Evolutionary conservation across 2,888 invertebrate genomes (phyloP).

Genomic region (Cerastis rubricosa): DNA sequence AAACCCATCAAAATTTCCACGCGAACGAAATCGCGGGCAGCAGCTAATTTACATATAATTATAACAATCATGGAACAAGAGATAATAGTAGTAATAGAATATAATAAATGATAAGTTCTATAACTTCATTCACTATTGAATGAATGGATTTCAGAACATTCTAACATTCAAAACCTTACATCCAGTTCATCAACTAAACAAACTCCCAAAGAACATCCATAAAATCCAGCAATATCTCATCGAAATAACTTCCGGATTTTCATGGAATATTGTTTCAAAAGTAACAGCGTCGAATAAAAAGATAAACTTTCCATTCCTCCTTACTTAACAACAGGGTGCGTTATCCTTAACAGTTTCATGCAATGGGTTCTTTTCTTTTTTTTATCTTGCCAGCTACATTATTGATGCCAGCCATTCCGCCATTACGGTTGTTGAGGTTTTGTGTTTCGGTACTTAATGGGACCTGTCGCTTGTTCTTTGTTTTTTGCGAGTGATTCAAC

Average conservation of each 20-base stretch:
- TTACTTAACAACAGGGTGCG: slow-evolving; percentile 26
- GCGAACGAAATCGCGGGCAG: too few species aligned
- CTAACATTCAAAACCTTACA: not conserved
- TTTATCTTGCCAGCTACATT: slow-evolving; percentile 56
- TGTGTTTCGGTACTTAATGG: slow-evolving; percentile 48
- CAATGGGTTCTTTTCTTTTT: slow-evolving; percentile 48
- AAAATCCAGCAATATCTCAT: slow-evolving; percentile 13
- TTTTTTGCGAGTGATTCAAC: slow-evolving; percentile 27
- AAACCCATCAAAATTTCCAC: too few species aligned
- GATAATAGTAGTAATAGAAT: too few species aligned
- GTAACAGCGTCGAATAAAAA: slow-evolving; percentile 20
- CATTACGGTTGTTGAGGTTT: slow-evolving; percentile 61
- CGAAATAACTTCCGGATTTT: not conserved
- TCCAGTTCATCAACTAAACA: slow-evolving; percentile 6
- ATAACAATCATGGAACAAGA: too few species aligned
- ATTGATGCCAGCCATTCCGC: slow-evolving; percentile 60
- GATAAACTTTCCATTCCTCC: slow-evolving; percentile 47
- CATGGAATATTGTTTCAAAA: slow-evolving; percentile 28
- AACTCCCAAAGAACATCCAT: slow-evolving; percentile 18
- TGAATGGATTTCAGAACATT: not conserved
- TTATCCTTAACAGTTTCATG: slow-evolving; percentile 54
- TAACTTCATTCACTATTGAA: too few species aligned
- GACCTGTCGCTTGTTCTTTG: slow-evolving; percentile 37
- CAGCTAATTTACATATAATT: too few species aligned
- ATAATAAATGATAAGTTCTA: not conserved